Conservation (phyloP, 2,113 vertebrate species). For the Apeltes quadracus region DNA sequence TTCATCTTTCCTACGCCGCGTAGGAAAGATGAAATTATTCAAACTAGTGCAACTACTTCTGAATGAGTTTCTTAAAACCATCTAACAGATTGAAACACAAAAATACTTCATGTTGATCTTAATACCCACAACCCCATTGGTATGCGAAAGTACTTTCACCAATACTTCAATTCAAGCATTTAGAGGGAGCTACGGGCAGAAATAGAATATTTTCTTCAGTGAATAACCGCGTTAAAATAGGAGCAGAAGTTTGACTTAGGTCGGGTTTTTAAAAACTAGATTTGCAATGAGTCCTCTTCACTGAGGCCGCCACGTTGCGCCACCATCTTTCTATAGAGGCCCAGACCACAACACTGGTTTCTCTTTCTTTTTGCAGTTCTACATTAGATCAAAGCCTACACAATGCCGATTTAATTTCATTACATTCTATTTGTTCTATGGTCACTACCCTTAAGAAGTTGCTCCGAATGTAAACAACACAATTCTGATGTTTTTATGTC, state of each 20-base stretch:
- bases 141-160: background rate
- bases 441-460: background rate
- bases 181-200: background rate
- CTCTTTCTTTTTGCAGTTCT: background rate
- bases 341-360: background rate
- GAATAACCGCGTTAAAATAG: background rate
- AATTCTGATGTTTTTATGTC: background rate
- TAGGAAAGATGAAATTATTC: background rate
- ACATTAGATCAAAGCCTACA: background rate
- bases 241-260: background rate
- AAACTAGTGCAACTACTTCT: background rate
- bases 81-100: background rate
- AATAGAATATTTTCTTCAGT: background rate
- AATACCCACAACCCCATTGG: background rate
- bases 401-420: background rate
- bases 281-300: background rate
- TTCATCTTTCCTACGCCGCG: background rate
- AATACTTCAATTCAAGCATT: background rate
- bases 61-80: background rate
- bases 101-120: background rate
- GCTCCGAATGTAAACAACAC: background rate
- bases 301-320: background rate
- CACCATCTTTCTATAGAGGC: background rate
- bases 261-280: background rate
- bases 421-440: background rate